Evolutionary conservation across 2,113 vertebrate genomes (phyloP), one percentile per base, ranked within the genome.

Genomic region (Cheilinus undulatus): DNA sequence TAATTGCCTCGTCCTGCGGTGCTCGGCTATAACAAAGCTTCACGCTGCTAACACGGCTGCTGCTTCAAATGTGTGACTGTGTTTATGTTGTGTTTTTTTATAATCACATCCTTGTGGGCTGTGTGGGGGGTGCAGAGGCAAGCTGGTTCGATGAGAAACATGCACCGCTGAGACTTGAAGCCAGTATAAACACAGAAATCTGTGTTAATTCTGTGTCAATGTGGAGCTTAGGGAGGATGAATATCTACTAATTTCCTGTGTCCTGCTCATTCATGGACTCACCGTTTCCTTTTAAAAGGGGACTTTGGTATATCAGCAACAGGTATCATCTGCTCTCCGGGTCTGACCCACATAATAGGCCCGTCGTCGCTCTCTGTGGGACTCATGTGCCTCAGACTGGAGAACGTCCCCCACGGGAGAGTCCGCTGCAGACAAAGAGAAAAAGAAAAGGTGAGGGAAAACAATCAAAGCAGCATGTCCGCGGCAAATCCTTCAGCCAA

Each of bases 271-370:
- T 42, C 4, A 2, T 42, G 36, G 46, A 43, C 86, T 87, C 60
- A 99, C 97, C 97, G 96, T 94, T 95, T 99, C 91, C 97, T 96
- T 93, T 98, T 99, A 88, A 98, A 99, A 88, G 97, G 97, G 87
- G 97, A 98, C 95, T 99, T 99, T 94, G 97, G 97, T 95, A 98
- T 97, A 82, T 99, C 97, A 69, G 97, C 95, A 89, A 99, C 96
- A 63, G 97, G 97, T 89, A 99, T 99, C 97, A 99, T 98, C 92
- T 99, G 97, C 30, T 99, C 97, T 92, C 97, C 97, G 0, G 97
- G 97, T 56, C 97, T 95, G 83, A 99, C 97, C 97, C 97, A 99
- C 97, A 99, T 95, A 75, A 99, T 99, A 51, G 97, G 97, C 57
- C 97, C 97, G 60, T 99, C 97, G 77, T 99, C 97, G 20, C 97